These are phyloP conservation scores for Alces alces DNA, from an alignment of 2,113 vertebrate species.

Conservation along the genomic window DNA sequence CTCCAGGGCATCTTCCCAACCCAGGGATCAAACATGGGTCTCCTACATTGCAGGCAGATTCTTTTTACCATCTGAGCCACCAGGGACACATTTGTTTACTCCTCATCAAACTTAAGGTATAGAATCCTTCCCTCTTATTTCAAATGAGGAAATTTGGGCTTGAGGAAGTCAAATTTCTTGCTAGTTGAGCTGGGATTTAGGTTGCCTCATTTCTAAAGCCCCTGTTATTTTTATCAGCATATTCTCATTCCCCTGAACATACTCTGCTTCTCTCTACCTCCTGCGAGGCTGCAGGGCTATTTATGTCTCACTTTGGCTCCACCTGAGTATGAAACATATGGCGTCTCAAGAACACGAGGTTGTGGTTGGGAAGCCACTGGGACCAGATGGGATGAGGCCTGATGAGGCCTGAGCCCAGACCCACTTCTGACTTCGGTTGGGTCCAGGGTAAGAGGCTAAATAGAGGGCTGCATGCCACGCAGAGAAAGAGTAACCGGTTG, in stretches of 20 bases:
- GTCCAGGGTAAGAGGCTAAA: background rate
- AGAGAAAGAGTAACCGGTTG: background rate
- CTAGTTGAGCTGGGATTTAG: background rate
- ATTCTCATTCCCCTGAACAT: background rate
- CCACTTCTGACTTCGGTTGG: background rate
- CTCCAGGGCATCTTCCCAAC: background rate
- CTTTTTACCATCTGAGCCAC: background rate
- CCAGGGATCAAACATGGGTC: background rate
- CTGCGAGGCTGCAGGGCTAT: background rate
- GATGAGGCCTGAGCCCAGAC: background rate
- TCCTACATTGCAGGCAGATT: background rate
- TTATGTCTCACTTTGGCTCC: background rate
- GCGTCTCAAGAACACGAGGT: background rate
- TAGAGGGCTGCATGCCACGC: accelerated
- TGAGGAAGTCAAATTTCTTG: background rate
- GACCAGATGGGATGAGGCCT: background rate
- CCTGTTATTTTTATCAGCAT: background rate
- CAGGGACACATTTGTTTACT: background rate
- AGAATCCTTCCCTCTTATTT: background rate
- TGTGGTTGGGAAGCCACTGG: background rate
- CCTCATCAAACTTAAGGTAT: background rate
- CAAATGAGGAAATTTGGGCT: background rate
- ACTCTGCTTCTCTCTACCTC: background rate
- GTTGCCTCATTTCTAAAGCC: background rate
- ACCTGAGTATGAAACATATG: background rate